Base-by-base conservation (phyloP, 2,797 vertebrate species). In the Thalassophryne amazonica region DNA sequence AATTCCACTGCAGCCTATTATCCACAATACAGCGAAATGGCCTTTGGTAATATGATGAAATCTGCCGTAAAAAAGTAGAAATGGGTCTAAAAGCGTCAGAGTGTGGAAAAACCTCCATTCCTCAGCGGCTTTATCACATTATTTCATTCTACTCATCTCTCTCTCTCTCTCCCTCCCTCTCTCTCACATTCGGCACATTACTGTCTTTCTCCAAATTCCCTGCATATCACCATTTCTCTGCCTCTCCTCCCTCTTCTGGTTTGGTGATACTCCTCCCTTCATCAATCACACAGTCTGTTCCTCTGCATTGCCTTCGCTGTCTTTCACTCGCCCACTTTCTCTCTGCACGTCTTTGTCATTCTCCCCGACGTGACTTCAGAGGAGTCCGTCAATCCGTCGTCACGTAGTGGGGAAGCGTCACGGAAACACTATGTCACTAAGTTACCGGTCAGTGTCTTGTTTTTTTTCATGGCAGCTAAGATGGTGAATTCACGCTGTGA, bases 1-100 rank as follows among this genome's bases (percentile, higher is more conserved):
- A 85, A 87, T 83, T 85, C 80, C 77, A 78, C 81, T 69, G 79
- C 76, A 83, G 71, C 78, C 75, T 73, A 87, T 88, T 87, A 84
- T 76, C 80, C 74, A 83, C 82, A 79, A 84, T 78, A 76, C 79
- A 86, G 76, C 76, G 75, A 86, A 87, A 87, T 87, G 81, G 84
- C 80, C 81, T 77, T 87, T 69, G 78, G 85, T 87, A 84, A 85
- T 84, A 88, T 88, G 86, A 88, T 88, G 85, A 87, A 88, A 88
- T 87, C 82, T 85, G 80, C 79, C 55, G 80, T 85, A 80, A 86
- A 86, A 58, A 85, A 85, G 81, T 82, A 82, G 81, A 86, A 87
- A 86, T 83, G 72, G 73, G 66, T 76, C 84, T 87, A 82, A 86
- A 85, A 88, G 86, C 81, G 56, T 80, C 68, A 61, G 82, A 81